Base-by-base conservation (phyloP, 2,113 vertebrate genomes). In the Stigmatopora nigra region DNA sequence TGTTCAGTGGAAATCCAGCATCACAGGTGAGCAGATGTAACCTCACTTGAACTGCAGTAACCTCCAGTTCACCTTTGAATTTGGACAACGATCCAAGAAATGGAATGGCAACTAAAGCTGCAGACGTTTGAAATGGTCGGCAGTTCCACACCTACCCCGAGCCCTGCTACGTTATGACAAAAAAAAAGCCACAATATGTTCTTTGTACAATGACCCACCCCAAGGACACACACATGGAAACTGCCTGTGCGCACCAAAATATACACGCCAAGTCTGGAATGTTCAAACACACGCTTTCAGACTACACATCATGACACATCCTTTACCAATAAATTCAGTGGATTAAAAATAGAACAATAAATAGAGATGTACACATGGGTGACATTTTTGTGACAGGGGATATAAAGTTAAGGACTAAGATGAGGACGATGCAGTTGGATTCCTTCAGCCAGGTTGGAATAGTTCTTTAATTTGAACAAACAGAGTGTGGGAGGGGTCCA, bases 401-500 rank as follows among this genome's bases (percentile, higher is more conserved):
- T 20, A 14, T 31, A 31, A 31, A 17, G 49, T 45, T 17, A 66
- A 69, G 64, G 78, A 64, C 73, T 77, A 72, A 70, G 74, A 57
- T 62, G 70, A 77, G 61, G 68, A 74, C 75, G 81, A 75, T 80
- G 70, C 11, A 38, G 73, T 75, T 35, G 20, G 78, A 63, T 69
- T 78, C 15, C 46, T 73, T 77, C 60, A 56, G 84, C 78, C 58
- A 45, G 67, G 73, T 66, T 81, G 70, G 79, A 86, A 77, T 73
- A 81, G 89, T 84, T 84, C 72, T 79, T 87, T 87, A 88, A 88
- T 89, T 86, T 88, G 89, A 88, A 82, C 83, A 89, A 89, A 88
- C 78, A 89, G 61, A 48, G 69, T 63, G 78, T 73, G 73, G 78
- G 77, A 81, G 83, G 80, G 75, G 78, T 76, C 61, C 31, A 31